A percentile compares a stretch with the other conserved stretches of the same genome.
These are phyloP conservation scores for Aelia acuminata DNA, from an alignment of 2,888 invertebrate species.

Conservation along the genomic window DNA sequence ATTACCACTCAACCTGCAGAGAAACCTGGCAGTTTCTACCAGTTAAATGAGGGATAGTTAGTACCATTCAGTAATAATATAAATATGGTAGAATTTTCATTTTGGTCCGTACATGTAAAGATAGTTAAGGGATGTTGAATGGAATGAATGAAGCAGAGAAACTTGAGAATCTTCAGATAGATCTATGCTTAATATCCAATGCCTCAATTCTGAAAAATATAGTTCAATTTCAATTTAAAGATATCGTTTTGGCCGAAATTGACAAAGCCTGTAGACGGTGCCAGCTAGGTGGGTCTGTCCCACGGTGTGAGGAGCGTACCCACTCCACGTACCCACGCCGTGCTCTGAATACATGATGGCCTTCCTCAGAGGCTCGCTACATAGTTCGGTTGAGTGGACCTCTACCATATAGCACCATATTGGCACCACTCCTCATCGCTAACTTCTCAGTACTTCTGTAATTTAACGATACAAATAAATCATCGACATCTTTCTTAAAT, in stretches of 20 bases:
- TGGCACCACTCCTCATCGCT: background rate
- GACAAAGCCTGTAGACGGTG: constrained; percentile 13
- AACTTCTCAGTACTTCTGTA: too few species aligned
- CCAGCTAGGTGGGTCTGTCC: constrained; percentile 30
- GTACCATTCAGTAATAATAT: too few species aligned
- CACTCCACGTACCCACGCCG: constrained; percentile 1
- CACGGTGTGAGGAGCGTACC: constrained; percentile 19
- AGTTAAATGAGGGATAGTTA: too few species aligned
- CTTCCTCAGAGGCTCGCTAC: constrained; percentile 23
- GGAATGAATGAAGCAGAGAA: too few species aligned
- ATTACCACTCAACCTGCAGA: too few species aligned
- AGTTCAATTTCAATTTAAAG: background rate
- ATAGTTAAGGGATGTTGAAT: too few species aligned
- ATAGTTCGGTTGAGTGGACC: constrained; percentile 31
- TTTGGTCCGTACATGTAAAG: too few species aligned
- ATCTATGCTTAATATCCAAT: background rate
- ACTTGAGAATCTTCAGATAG: background rate
- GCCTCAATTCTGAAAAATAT: background rate
- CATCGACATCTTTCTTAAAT: too few species aligned
- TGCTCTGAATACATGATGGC: constrained; percentile 41
- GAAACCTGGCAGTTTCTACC: too few species aligned
- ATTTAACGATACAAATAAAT: too few species aligned
- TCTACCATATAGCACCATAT: constrained; percentile 21
- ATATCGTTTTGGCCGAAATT: constrained; percentile 31
- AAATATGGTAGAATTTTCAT: too few species aligned